Base-by-base conservation (phyloP, 2,797 vertebrate species). In the Intellagama lesueurii region DNA sequence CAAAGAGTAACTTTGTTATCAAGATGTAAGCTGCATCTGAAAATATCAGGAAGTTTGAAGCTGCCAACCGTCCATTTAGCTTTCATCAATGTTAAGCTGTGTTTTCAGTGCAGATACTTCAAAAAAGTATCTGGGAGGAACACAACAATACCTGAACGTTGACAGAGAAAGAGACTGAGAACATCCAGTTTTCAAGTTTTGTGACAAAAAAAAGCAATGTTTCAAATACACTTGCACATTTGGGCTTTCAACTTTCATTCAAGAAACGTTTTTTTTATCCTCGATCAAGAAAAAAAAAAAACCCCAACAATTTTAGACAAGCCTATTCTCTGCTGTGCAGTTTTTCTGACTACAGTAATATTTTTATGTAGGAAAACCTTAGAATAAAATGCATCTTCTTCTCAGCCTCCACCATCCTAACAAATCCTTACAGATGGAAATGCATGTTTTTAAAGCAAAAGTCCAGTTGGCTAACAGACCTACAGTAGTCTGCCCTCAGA, bases 1-100 rank as follows among this genome's bases (percentile, higher is more conserved):
- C 92, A 83, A 92, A 94, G 92, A 95, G 92, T 92, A 90, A 69
- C 91, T 94, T 93, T 75, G 81, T 92, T 95, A 93, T 95, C 94
- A 95, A 66, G 76, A 90, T 93, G 89, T 89, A 95, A 90, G 92
- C 93, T 93, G 90, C 89, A 94, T 1, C 4, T 88, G 88, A 92
- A 89, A 73, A 85, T 94, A 40, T 90, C 81, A 83, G 89, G 69
- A 95, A 92, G 66, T 89, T 1, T 83, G 89, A 93, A 91, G 91
- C 92, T 92, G 72, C 78, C 66, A 88, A 0, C 4, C 44, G 77
- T 91, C 83, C 79, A 84, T 82, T 0, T 85, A 91, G 83, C 93
- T 91, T 87, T 79, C 35, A 77, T 17, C 60, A 66, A 49, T 76
- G 87, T 64, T n/a, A 73, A 28, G 73, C 87, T 64, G 32, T 66